Percentiles rank a stretch among this genome's conserved stretches.
Conservation (phyloP, 2,888 invertebrate species). For the Drosophila kanekoi region DNA sequence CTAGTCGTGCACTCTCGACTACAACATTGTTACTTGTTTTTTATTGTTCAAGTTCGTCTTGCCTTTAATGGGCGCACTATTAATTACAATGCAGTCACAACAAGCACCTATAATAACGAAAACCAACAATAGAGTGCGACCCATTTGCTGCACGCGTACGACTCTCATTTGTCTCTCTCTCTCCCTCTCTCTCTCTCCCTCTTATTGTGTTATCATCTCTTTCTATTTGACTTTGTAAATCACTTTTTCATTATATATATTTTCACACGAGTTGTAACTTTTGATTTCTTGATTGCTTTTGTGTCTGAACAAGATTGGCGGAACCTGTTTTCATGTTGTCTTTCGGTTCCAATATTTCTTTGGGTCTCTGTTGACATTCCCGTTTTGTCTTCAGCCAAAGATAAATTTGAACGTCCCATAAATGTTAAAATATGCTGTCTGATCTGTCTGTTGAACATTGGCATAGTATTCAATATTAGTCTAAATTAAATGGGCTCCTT, state of each 20-base stretch:
- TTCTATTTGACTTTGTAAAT: slow-evolving; percentile 24
- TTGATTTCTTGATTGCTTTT: slow-evolving; percentile 19
- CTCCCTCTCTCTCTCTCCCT: background rate
- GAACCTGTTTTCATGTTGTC: slow-evolving; percentile 22
- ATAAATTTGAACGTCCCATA: too few species aligned
- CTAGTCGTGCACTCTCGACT: too few species aligned
- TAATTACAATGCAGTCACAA: slow-evolving; percentile 58
- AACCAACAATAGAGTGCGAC: slow-evolving; percentile 27
- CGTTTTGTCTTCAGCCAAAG: background rate
- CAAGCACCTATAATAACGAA: slow-evolving; percentile 28
- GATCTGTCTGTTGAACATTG: too few species aligned
- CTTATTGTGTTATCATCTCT: slow-evolving; percentile 6
- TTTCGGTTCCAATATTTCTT: background rate
- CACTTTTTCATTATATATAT: slow-evolving; percentile 6
- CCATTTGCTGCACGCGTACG: slow-evolving; percentile 23
- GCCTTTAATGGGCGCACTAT: slow-evolving; percentile 45
- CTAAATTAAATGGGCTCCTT: too few species aligned
- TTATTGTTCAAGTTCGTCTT: slow-evolving; percentile 49
- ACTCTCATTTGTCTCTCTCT: slow-evolving; percentile 8
- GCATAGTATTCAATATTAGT: too few species aligned
- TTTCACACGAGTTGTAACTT: slow-evolving; percentile 35
- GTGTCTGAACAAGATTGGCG: slow-evolving; percentile 7
- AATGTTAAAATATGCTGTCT: too few species aligned
- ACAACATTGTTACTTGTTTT: background rate
- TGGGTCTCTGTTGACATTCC: background rate